These are phyloP conservation scores for Tipula helvola DNA, from an alignment of 2,888 invertebrate genomes.

Conservation along the genomic window DNA sequence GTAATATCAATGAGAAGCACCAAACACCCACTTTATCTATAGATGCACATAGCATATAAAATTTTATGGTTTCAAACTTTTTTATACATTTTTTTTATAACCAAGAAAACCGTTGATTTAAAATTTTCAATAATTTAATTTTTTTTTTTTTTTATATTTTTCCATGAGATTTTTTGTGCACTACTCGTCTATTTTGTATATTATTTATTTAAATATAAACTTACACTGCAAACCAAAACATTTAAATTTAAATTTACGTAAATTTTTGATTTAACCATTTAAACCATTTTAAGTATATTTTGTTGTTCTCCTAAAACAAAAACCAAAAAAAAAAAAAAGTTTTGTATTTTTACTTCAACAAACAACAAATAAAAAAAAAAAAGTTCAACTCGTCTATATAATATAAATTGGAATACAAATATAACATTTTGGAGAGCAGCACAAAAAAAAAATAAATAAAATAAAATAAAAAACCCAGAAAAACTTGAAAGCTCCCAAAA, in stretches of 20 bases:
- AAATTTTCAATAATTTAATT: background rate
- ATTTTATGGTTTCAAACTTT: background rate
- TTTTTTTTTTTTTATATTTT: background rate
- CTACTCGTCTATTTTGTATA: background rate
- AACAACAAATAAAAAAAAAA: background rate
- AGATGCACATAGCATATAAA: background rate
- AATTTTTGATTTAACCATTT: background rate
- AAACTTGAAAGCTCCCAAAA: background rate
- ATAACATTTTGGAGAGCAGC: background rate
- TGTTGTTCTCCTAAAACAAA: background rate
- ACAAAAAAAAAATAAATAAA: background rate
- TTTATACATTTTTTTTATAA: background rate
- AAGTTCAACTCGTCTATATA: background rate
- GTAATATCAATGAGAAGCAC: background rate
- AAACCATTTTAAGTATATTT: conserved; percentile 4
- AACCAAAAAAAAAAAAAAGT: background rate
- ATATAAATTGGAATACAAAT: background rate
- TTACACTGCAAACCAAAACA: background rate
- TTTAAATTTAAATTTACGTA: background rate
- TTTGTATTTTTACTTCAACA: background rate
- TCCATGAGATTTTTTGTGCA: background rate
- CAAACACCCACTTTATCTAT: background rate
- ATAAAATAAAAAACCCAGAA: background rate
- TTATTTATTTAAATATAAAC: background rate
- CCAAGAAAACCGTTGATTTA: background rate